Evolutionary conservation across 2,113 vertebrate genomes (phyloP).

Genomic region (Xiphophorus couchianus): DNA sequence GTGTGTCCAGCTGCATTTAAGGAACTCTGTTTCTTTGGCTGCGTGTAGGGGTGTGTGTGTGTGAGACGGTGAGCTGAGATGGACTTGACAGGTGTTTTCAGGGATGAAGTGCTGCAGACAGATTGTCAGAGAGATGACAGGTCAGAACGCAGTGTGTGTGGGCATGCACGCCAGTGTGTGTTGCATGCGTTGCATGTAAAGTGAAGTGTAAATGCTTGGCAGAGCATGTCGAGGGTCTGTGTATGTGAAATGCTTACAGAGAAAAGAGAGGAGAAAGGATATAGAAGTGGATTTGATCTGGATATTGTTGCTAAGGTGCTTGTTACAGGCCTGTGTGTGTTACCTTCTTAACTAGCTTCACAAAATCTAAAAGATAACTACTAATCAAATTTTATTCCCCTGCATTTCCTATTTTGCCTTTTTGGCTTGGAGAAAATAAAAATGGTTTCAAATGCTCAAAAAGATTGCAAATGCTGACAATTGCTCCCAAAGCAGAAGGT

Average conservation of each 20-base stretch:
- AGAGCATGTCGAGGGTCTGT: constrained; percentile 51
- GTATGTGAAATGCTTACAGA: constrained; percentile 35
- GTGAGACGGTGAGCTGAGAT: constrained; percentile 5
- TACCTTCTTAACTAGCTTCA: not conserved
- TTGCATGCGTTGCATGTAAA: constrained; percentile 51
- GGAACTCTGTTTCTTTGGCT: constrained; percentile 25
- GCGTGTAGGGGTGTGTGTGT: not conserved
- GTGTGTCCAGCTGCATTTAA: constrained; percentile 41
- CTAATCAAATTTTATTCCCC: not conserved
- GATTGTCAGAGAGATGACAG: constrained; percentile 61
- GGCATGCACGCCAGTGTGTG: constrained; percentile 18
- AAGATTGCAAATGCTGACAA: not conserved
- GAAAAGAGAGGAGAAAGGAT: constrained; percentile 2
- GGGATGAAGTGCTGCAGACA: constrained; percentile 56
- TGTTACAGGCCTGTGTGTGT: not conserved
- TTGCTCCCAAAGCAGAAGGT: not conserved
- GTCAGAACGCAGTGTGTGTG: constrained; percentile 28
- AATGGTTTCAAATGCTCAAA: not conserved
- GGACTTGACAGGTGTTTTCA: constrained; percentile 62
- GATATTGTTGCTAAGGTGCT: not conserved
- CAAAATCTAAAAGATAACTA: not conserved
- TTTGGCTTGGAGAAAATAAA: not conserved
- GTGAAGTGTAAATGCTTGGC: constrained; percentile 54
- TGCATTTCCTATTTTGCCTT: not conserved
- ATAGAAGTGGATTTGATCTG: not conserved